phyloP scores from a whole-genome alignment of 1,140 invertebrate species.

The Coelopa frigida region DNA sequence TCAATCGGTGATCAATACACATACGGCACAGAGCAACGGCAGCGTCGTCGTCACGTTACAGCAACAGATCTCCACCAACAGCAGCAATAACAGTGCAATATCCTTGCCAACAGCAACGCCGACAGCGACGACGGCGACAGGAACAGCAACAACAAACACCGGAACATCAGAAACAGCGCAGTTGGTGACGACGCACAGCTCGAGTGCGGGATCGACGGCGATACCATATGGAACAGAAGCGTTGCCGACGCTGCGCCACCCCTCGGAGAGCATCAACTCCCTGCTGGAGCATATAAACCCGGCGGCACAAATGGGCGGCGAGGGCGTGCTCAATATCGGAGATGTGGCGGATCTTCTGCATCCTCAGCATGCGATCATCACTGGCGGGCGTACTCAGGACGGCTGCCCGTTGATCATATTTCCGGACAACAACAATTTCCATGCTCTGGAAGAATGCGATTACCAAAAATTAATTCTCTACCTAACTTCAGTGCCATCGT shows the following conservation, averaged over 20 bases:
- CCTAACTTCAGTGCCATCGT: constrained; percentile 90
- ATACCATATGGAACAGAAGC: constrained; percentile 27
- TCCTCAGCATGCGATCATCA: constrained; percentile 80
- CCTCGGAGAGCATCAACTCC: constrained; percentile 24
- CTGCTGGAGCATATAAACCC: constrained; percentile 30
- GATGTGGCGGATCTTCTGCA: constrained; percentile 80
- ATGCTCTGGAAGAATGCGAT: constrained; percentile 72
- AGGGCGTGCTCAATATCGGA: constrained; percentile 56
- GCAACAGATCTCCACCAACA: background rate
- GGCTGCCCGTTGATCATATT: constrained; percentile 90
- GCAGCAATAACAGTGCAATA: no score
- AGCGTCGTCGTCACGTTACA: background rate
- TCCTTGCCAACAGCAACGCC: no score
- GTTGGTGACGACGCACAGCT: constrained; percentile 16
- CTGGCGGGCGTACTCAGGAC: constrained; percentile 81
- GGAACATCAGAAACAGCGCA: constrained; percentile 10
- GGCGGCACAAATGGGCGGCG: constrained; percentile 27
- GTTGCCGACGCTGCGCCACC: constrained; percentile 12
- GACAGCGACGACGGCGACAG: background rate
- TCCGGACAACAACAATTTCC: constrained; percentile 84
- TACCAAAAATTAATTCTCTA: constrained; percentile 89
- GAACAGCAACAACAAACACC: constrained; percentile 6
- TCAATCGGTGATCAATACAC: constrained; percentile 26
- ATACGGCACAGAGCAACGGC: constrained; percentile 10
- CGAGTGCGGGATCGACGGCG: constrained; percentile 15